A percentile compares a stretch with the other conserved stretches of the same genome.
Conservation (phyloP, 2,888 invertebrate species). For the Lypha dubia region DNA sequence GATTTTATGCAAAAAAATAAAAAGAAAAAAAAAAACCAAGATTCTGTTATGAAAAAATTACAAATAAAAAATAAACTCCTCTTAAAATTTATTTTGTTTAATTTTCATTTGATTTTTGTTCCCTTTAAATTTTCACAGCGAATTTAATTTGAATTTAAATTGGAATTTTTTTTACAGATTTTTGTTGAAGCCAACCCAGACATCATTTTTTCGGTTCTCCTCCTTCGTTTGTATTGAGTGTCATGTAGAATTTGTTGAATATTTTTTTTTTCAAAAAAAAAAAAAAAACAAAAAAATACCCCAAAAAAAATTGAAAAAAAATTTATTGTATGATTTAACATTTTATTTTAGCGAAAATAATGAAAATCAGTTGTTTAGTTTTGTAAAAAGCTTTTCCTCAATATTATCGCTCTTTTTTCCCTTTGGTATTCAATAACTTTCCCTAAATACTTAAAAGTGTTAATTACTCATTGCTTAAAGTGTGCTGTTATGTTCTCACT, state of each 20-base stretch:
- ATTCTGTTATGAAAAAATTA: neutral
- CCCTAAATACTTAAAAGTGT: too few species aligned
- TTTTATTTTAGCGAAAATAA: too few species aligned
- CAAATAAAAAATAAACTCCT: neutral
- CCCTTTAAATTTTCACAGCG: neutral
- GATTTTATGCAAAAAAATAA: conserved; percentile 75
- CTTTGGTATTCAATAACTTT: too few species aligned
- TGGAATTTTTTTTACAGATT: conserved; percentile 5
- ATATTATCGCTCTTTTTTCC: too few species aligned
- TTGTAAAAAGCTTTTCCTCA: too few species aligned
- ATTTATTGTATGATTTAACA: too few species aligned
- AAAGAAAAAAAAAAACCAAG: conserved; percentile 61
- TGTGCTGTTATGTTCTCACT: too few species aligned
- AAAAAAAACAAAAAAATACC: neutral
- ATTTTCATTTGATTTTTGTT: conserved; percentile 1
- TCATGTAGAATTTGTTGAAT: too few species aligned
- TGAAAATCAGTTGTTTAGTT: too few species aligned
- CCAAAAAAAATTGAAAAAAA: neutral
- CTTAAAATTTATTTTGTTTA: conserved; percentile 41
- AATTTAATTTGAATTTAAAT: conserved; percentile 40
- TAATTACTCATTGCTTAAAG: too few species aligned
- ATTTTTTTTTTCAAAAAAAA: conserved; percentile 18
- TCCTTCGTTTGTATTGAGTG: neutral
- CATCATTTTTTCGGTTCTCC: conserved; percentile 1
- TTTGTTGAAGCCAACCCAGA: conserved; percentile 4